Evolutionary conservation across 2,888 invertebrate genomes (phyloP).

Genomic region (Acleris laterana): DNA sequence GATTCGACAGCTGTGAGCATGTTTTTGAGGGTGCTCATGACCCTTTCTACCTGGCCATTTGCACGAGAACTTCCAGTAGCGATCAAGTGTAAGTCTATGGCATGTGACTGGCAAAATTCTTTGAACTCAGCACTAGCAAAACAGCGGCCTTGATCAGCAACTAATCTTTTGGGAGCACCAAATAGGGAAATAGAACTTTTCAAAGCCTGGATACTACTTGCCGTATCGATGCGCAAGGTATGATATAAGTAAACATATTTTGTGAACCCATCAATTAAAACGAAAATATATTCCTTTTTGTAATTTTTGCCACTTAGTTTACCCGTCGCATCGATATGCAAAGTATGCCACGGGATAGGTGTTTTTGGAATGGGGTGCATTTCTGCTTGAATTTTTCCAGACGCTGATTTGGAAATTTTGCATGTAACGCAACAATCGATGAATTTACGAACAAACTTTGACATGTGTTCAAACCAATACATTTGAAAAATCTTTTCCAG

Average conservation of each 20-base stretch:
- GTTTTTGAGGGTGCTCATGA: not conserved
- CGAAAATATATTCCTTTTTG: not conserved
- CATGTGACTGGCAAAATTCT: slow-evolving; percentile 37
- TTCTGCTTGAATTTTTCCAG: slow-evolving; percentile 8
- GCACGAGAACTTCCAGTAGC: too few species aligned
- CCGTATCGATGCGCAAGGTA: not conserved
- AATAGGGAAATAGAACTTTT: not conserved
- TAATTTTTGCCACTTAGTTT: not conserved
- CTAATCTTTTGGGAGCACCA: slow-evolving; percentile 16
- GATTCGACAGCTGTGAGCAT: too few species aligned
- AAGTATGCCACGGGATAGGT: not conserved
- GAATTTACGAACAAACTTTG: slow-evolving; percentile 28
- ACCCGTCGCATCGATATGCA: not conserved
- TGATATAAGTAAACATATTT: not conserved
- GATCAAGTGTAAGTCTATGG: slow-evolving; percentile 37
- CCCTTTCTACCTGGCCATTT: not conserved
- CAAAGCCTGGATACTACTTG: not conserved
- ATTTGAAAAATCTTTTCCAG: slow-evolving; percentile 13
- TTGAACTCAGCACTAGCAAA: slow-evolving; percentile 39
- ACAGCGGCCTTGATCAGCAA: slow-evolving; percentile 40
- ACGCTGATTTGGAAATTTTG: slow-evolving; percentile 13
- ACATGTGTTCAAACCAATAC: slow-evolving; percentile 20
- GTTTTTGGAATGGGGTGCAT: not conserved
- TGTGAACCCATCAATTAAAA: not conserved
- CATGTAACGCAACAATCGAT: slow-evolving; percentile 12